A percentile compares a stretch with the other conserved stretches of the same genome.
Conservation (phyloP, 2,888 invertebrate genomes). For the Lysandra bellargus region DNA sequence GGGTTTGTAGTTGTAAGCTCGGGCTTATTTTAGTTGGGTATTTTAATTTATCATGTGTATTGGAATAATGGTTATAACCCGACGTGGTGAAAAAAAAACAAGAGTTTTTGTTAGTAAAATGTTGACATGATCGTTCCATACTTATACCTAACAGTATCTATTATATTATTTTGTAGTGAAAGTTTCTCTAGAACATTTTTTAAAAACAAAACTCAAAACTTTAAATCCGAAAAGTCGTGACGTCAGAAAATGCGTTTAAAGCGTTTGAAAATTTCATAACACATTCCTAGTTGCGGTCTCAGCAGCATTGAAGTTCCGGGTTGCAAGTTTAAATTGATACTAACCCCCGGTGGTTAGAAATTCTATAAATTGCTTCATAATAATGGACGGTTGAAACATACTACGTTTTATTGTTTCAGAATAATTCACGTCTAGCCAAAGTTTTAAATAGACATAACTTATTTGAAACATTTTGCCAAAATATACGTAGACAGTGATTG, state of each 20-base stretch:
- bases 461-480: background rate
- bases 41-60: background rate
- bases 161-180: no score
- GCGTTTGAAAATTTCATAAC: conserved; percentile 43
- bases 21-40: conserved; percentile 2
- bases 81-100: background rate
- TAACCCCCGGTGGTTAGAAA: conserved; percentile 40
- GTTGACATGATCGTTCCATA: no score
- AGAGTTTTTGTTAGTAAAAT: no score
- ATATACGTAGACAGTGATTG: background rate
- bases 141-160: no score
- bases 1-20: background rate
- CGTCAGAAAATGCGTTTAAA: conserved; percentile 39
- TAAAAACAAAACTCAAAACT: background rate
- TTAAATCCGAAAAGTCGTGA: conserved; percentile 19
- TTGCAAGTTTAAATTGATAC: conserved; percentile 44
- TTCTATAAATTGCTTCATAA: conserved; percentile 40
- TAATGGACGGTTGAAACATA: conserved; percentile 32
- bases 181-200: no score
- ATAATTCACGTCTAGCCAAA: background rate
- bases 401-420: conserved; percentile 11
- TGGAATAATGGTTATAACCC: background rate
- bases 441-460: background rate
- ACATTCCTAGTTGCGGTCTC: conserved; percentile 42
- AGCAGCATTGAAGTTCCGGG: conserved; percentile 40